Percentiles rank a stretch among this genome's conserved stretches.
These are phyloP conservation scores for Drosophila rhopaloa DNA, from an alignment of 1,140 invertebrate species.

Conservation along the genomic window DNA sequence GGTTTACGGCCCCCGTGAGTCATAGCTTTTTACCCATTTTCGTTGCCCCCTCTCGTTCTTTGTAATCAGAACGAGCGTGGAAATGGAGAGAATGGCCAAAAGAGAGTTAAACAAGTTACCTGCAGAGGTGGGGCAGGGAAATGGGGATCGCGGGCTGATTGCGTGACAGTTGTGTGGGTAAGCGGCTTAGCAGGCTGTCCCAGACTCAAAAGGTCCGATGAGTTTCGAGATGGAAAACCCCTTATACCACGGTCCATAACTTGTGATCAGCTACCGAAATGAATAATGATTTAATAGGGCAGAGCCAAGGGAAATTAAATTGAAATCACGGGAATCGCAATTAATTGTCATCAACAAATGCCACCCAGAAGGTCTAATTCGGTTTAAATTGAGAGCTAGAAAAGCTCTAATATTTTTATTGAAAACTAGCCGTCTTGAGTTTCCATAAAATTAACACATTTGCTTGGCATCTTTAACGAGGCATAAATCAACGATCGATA, in stretches of 20 bases:
- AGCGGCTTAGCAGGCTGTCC: constrained; percentile 71
- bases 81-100: constrained; percentile 59
- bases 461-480: constrained; percentile 44
- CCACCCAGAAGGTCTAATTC: constrained; percentile 52
- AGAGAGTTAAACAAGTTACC: constrained; percentile 73
- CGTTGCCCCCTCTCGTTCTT: constrained; percentile 27
- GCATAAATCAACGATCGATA: constrained; percentile 27
- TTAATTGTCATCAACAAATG: constrained; percentile 39
- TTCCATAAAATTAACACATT: constrained; percentile 50
- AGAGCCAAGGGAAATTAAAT: constrained; percentile 57
- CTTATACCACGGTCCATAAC: constrained; percentile 32
- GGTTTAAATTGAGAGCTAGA: background rate
- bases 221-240: constrained; percentile 18
- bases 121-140: constrained; percentile 32
- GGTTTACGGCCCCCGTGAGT: constrained; percentile 54
- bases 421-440: constrained; percentile 18
- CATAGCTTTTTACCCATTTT: constrained; percentile 56
- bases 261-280: constrained; percentile 57
- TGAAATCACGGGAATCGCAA: constrained; percentile 56
- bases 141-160: constrained; percentile 37
- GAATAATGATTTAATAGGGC: constrained; percentile 65
- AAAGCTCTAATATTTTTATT: background rate
- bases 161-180: constrained; percentile 78
- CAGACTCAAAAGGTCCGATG: constrained; percentile 26
- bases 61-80: constrained; percentile 66